A percentile compares a stretch with the other conserved stretches of the same genome.
phyloP scores from a whole-genome alignment of 1,140 invertebrate species.

The Aleiodes sp. region DNA sequence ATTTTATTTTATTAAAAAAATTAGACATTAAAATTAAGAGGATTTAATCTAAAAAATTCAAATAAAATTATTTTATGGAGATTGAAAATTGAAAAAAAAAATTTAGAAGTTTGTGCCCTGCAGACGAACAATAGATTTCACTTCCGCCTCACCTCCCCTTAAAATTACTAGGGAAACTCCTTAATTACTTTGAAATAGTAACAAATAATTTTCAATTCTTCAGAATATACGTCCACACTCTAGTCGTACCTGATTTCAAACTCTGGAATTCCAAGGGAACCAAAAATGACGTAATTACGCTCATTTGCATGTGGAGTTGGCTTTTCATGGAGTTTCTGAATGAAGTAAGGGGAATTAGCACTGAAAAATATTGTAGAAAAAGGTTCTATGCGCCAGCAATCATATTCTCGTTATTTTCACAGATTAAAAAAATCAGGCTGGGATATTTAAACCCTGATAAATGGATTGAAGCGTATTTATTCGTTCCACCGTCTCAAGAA shows the following conservation, averaged over 20 bases:
- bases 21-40: too few relatives aligned
- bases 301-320: conserved; percentile 51
- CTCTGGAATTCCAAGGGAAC: conserved; percentile 40
- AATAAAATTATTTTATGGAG: too few relatives aligned
- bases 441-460: conserved; percentile 44
- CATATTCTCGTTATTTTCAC: conserved; percentile 28
- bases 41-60: too few relatives aligned
- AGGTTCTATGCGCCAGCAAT: neutral
- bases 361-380: neutral
- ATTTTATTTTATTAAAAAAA: too few relatives aligned
- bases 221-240: conserved; percentile 51
- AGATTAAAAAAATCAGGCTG: conserved; percentile 41
- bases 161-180: too few relatives aligned
- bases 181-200: conserved; percentile 7
- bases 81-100: too few relatives aligned
- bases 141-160: too few relatives aligned
- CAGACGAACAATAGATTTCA: too few relatives aligned
- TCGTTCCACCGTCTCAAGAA: conserved; percentile 48
- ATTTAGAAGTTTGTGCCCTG: too few relatives aligned
- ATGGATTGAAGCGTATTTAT: conserved; percentile 50
- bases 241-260: conserved; percentile 51
- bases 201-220: conserved; percentile 31
- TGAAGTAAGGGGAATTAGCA: conserved; percentile 45
- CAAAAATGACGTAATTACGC: conserved; percentile 35
- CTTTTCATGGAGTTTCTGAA: conserved; percentile 49